Percentiles rank a stretch among this genome's conserved stretches.
phyloP scores from a whole-genome alignment of 2,797 vertebrate genomes.

The Eidolon dupreanum region DNA sequence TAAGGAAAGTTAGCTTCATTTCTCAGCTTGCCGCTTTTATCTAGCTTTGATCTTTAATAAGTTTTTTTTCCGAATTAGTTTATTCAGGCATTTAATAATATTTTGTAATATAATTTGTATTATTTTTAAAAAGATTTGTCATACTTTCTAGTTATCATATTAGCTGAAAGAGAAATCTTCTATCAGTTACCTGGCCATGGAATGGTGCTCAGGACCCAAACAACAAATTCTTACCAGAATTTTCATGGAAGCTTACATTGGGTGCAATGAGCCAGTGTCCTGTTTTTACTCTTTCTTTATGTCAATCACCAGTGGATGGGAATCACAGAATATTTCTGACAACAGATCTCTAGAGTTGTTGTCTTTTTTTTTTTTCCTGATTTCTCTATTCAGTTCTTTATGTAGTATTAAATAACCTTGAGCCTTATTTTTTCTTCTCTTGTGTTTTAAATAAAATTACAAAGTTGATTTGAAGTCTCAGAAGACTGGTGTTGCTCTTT shows the following conservation, averaged over 20 bases:
- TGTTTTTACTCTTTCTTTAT: not conserved
- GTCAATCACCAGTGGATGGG: not conserved
- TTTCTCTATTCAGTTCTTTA: not conserved
- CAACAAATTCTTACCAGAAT: not conserved
- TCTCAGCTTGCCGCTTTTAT: not conserved
- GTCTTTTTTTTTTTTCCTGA: not conserved
- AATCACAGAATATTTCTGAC: not conserved
- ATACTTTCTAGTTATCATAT: not conserved
- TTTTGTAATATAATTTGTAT: not conserved
- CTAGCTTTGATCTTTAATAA: not conserved
- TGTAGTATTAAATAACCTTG: not conserved
- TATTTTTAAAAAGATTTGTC: not conserved
- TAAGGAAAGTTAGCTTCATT: not conserved
- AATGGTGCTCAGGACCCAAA: not conserved
- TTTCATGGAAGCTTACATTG: not conserved
- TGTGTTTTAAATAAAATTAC: not conserved
- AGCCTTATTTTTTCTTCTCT: not conserved
- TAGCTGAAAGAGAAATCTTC: not conserved
- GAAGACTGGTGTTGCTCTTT: not conserved
- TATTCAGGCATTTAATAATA: not conserved
- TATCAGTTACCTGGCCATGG: not conserved
- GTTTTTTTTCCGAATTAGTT: not conserved
- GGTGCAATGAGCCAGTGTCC: rapidly evolving
- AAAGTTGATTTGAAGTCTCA: not conserved
- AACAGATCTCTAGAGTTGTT: not conserved